Conservation (phyloP, 2,888 invertebrate genomes). For the Meganola albula region DNA sequence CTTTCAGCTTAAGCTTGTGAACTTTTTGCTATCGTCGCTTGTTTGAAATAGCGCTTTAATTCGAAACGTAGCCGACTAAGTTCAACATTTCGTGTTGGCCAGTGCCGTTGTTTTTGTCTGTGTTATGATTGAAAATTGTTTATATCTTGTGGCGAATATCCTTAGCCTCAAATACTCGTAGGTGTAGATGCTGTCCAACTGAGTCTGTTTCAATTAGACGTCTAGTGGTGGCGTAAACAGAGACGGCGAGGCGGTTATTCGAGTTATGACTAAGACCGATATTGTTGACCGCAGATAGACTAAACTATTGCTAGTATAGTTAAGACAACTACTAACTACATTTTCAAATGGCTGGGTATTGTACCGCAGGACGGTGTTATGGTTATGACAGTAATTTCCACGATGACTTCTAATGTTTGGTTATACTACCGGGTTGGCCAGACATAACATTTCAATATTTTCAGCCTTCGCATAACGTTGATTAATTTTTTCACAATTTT, state of each 20-base stretch:
- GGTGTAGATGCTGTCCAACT: slow-evolving; percentile 26
- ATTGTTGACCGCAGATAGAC: slow-evolving; percentile 14
- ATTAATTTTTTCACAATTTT: too few relatives aligned
- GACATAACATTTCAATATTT: too few relatives aligned
- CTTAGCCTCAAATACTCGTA: slow-evolving; percentile 22
- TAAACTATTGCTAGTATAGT: slow-evolving; percentile 11
- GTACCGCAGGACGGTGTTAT: slow-evolving; percentile 8
- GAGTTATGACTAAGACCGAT: slow-evolving; percentile 18
- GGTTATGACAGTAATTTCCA: too few relatives aligned
- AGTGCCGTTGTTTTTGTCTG: slow-evolving; percentile 22
- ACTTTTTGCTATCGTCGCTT: slow-evolving; percentile 46
- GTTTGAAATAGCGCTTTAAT: slow-evolving; percentile 46
- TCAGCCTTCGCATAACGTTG: too few relatives aligned
- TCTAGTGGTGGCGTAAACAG: slow-evolving; percentile 30
- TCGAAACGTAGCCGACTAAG: slow-evolving; percentile 29
- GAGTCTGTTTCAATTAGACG: slow-evolving; percentile 46
- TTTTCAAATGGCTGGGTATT: slow-evolving; percentile 11
- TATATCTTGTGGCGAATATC: slow-evolving; percentile 11
- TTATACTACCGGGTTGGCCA: too few relatives aligned
- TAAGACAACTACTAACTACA: slow-evolving; percentile 7
- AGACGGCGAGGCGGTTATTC: slow-evolving; percentile 12
- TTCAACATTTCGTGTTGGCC: slow-evolving; percentile 24
- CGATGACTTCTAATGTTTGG: too few relatives aligned
- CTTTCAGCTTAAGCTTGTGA: slow-evolving; percentile 42
- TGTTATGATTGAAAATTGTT: slow-evolving; percentile 16